These are phyloP conservation scores for Pleuronectes platessa DNA, from an alignment of 2,113 vertebrate species.

Conservation along the genomic window DNA sequence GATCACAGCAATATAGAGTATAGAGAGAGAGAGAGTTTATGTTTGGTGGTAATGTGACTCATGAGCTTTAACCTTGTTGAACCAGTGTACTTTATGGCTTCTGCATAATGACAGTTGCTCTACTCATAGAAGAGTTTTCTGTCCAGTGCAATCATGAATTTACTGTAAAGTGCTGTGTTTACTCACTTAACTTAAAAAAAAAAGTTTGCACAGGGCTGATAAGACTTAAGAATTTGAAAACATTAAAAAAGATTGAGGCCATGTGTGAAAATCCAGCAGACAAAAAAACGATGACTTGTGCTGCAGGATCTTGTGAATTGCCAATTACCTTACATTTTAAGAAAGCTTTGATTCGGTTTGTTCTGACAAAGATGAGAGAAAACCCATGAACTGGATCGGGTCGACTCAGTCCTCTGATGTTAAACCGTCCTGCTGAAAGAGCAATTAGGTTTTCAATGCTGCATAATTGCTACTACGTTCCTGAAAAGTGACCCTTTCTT, in stretches of 20 bases:
- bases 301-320: constrained; percentile 1
- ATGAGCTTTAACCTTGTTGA: neutral
- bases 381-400: constrained; percentile 18
- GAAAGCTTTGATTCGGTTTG: constrained; percentile 34
- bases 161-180: neutral
- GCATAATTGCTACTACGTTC: constrained; percentile 66
- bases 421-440: constrained; percentile 57
- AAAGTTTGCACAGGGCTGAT: constrained; percentile 40
- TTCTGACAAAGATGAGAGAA: constrained; percentile 53
- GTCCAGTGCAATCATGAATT: constrained; percentile 4
- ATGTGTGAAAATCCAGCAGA: constrained; percentile 18
- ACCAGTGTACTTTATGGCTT: neutral
- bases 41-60: too few species aligned
- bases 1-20: too few species aligned
- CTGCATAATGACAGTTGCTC: neutral
- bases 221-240: constrained; percentile 51
- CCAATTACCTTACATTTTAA: neutral
- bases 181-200: constrained; percentile 19
- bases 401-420: constrained; percentile 47
- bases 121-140: neutral
- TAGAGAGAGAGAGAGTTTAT: too few species aligned
- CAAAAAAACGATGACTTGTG: constrained; percentile 15
- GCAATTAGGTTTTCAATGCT: constrained; percentile 54
- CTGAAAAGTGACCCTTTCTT: constrained; percentile 49
- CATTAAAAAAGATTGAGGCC: constrained; percentile 50